Evolutionary conservation across 1,140 invertebrate species (phyloP).

Genomic region (Rhagoletis zephyria): DNA sequence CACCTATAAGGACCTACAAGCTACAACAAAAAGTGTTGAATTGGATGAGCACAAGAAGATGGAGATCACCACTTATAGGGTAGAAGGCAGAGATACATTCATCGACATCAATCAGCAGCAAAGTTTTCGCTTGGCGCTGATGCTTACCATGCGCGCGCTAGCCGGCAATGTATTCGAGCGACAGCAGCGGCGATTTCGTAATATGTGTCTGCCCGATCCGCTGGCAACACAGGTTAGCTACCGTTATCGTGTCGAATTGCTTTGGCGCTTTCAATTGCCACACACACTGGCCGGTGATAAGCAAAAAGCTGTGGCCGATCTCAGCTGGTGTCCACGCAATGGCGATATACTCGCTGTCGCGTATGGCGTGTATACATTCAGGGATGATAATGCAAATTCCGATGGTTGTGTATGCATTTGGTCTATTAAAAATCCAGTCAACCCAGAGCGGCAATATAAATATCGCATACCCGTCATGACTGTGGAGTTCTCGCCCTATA

Average conservation of each 20-base stretch:
- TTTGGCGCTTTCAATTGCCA: constrained; percentile 77
- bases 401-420: constrained; percentile 79
- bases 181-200: constrained; percentile 80
- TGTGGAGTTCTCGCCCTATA: constrained; percentile 80
- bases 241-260: constrained; percentile 77
- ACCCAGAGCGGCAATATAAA: constrained; percentile 82
- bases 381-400: constrained; percentile 47
- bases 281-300: not conserved
- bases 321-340: constrained; percentile 80
- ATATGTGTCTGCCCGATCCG: constrained; percentile 77
- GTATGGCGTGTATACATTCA: constrained; percentile 78
- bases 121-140: constrained; percentile 77
- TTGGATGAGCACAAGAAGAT: constrained; percentile 72
- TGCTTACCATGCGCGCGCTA: constrained; percentile 80
- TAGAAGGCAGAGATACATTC: constrained; percentile 68
- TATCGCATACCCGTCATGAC: constrained; percentile 82
- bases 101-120: constrained; percentile 69
- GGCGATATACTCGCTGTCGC: constrained; percentile 80
- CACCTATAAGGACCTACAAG: constrained; percentile 75
- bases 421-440: constrained; percentile 89
- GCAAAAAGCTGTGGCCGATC: constrained; percentile 74
- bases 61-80: constrained; percentile 69
- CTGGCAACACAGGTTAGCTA: constrained; percentile 78
- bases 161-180: constrained; percentile 79
- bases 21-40: constrained; percentile 69